A percentile compares a stretch with the other conserved stretches of the same genome.
Conservation (phyloP, 1,140 invertebrate species). For the Drosophila erecta region DNA sequence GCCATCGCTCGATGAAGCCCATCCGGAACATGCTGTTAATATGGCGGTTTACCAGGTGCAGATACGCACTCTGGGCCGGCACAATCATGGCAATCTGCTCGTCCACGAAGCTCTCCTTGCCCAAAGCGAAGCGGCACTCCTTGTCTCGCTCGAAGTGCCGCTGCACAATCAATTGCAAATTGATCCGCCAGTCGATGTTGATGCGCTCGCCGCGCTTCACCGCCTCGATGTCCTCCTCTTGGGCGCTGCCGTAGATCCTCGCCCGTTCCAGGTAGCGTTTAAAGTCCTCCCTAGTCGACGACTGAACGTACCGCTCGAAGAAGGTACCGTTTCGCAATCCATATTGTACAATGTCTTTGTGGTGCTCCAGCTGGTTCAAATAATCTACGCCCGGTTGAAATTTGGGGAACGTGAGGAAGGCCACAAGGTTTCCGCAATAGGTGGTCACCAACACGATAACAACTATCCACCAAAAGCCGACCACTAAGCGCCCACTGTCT, state of each 20-base stretch:
- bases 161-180: conserved; percentile 86
- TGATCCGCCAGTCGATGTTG: conserved; percentile 92
- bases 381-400: conserved; percentile 91
- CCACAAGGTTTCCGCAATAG: conserved; percentile 96
- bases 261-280: conserved; percentile 82
- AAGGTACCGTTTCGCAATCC: conserved; percentile 90
- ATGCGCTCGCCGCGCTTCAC: conserved; percentile 89
- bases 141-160: conserved; percentile 79
- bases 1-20: conserved; percentile 94
- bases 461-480: conserved; percentile 97
- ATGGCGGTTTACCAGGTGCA: conserved; percentile 88
- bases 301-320: conserved; percentile 88
- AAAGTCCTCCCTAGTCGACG: conserved; percentile 67
- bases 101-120: conserved; percentile 90
- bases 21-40: conserved; percentile 92
- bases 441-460: conserved; percentile 95
- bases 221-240: conserved; percentile 85
- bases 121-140: conserved; percentile 74
- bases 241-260: conserved; percentile 85
- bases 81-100: conserved; percentile 92
- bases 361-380: conserved; percentile 89
- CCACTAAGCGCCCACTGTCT: conserved; percentile 94
- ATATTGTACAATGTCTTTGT: conserved; percentile 89
- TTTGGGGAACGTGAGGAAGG: conserved; percentile 96
- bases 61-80: conserved; percentile 90